These are phyloP conservation scores for Carassius auratus DNA, from an alignment of 2,113 vertebrate species.

Conservation along the genomic window DNA sequence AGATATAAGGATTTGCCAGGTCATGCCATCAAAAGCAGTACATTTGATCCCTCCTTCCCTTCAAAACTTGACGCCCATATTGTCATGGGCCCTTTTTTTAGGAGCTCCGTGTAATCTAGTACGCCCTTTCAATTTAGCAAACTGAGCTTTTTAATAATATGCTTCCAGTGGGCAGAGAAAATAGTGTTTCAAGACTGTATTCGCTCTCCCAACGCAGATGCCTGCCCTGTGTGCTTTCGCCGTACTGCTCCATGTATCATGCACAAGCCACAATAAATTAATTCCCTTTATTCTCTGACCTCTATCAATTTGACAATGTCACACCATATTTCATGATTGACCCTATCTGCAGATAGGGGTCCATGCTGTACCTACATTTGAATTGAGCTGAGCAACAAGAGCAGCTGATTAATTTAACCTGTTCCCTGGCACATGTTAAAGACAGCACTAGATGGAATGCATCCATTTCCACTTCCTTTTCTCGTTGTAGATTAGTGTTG, in stretches of 20 bases:
- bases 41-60: neutral
- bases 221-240: neutral
- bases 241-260: conserved; percentile 29
- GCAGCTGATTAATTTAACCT: conserved; percentile 34
- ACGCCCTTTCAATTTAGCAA: neutral
- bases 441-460: conserved; percentile 16
- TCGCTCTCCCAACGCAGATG: neutral
- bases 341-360: conserved; percentile 30
- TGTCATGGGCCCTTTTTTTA: neutral
- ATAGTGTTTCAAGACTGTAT: conserved; percentile 9
- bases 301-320: conserved; percentile 31
- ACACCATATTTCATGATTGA: conserved; percentile 36
- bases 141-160: conserved; percentile 22
- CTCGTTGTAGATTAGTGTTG: conserved; percentile 12
- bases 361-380: conserved; percentile 3
- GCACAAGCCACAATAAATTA: conserved; percentile 32
- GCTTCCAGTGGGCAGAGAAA: neutral
- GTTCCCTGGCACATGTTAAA: neutral
- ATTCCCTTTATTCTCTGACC: conserved; percentile 27
- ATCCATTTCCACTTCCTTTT: conserved; percentile 3
- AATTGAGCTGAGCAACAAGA: conserved; percentile 26
- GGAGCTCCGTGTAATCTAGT: neutral
- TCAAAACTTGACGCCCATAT: neutral
- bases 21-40: neutral
- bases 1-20: neutral